These are phyloP conservation scores for Xestia sexstrigata DNA, from an alignment of 2,888 invertebrate genomes.

Conservation along the genomic window DNA sequence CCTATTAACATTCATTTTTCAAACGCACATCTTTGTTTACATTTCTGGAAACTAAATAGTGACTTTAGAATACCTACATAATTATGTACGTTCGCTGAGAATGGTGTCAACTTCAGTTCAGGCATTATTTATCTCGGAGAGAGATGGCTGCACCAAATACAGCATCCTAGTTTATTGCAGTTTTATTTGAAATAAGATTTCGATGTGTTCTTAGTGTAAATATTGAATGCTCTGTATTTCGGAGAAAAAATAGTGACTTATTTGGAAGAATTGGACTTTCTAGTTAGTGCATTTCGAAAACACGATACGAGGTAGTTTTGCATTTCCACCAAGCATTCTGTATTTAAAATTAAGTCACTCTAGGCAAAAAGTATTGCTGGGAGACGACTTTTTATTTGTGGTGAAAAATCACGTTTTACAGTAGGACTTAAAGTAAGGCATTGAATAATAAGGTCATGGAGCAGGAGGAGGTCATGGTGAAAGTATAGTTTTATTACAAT, in stretches of 20 bases:
- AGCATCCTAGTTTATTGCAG: slow-evolving; percentile 42
- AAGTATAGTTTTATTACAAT: no score
- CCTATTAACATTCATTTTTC: not conserved
- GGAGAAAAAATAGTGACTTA: slow-evolving; percentile 16
- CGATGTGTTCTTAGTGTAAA: slow-evolving; percentile 24
- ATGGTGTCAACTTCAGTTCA: slow-evolving; percentile 54
- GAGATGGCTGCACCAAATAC: slow-evolving; percentile 34
- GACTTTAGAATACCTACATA: slow-evolving; percentile 24
- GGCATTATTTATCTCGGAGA: slow-evolving; percentile 50
- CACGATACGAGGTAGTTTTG: not conserved
- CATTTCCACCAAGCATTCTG: no score
- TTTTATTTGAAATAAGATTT: slow-evolving; percentile 45
- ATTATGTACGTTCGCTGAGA: slow-evolving; percentile 53
- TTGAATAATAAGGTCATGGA: no score
- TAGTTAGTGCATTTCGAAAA: not conserved
- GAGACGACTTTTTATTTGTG: no score
- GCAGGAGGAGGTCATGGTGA: no score
- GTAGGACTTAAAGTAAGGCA: no score
- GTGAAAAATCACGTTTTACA: no score
- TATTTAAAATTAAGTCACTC: no score
- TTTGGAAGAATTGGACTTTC: not conserved
- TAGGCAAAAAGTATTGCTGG: no score
- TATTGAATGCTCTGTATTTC: slow-evolving; percentile 22
- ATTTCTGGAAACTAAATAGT: not conserved
- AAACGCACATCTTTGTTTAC: not conserved